Conservation (phyloP, 2,888 invertebrate genomes). For the Iphiclides podalirius region DNA sequence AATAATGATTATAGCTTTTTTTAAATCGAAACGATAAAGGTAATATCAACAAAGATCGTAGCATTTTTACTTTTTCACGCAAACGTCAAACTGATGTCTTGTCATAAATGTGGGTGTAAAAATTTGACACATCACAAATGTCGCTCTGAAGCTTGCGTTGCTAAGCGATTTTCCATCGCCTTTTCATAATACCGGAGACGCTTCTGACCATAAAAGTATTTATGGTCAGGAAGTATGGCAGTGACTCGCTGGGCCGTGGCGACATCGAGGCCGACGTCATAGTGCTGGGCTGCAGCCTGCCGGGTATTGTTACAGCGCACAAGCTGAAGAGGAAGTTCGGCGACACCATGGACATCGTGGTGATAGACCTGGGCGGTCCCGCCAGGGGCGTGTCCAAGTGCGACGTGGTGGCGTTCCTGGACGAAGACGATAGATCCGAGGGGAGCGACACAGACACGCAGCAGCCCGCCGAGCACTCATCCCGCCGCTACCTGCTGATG, state of each 20-base stretch:
- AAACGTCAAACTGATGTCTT: background rate
- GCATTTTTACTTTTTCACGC: slow-evolving; percentile 3
- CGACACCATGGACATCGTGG: slow-evolving; percentile 60
- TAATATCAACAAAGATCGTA: no score
- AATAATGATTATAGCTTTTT: no score
- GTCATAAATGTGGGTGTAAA: background rate
- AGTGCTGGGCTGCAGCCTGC: slow-evolving; percentile 65
- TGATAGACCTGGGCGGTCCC: slow-evolving; percentile 49
- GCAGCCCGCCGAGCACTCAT: slow-evolving; percentile 43
- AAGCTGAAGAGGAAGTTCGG: slow-evolving; percentile 66
- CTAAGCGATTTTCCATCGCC: no score
- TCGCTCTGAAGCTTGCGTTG: slow-evolving; percentile 6
- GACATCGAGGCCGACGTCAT: slow-evolving; percentile 58
- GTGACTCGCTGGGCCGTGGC: background rate
- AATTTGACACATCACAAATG: slow-evolving; percentile 5
- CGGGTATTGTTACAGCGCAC: slow-evolving; percentile 68
- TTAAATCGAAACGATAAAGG: no score
- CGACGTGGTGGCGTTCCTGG: slow-evolving; percentile 56
- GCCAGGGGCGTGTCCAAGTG: slow-evolving; percentile 37
- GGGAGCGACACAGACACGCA: slow-evolving; percentile 33
- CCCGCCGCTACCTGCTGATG: slow-evolving; percentile 47
- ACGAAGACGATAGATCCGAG: slow-evolving; percentile 26
- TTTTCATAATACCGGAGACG: no score
- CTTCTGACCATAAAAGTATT: no score
- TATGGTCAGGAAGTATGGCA: slow-evolving; percentile 20